phyloP scores from a whole-genome alignment of 2,888 invertebrate species.

The Amphipoea oculea region DNA sequence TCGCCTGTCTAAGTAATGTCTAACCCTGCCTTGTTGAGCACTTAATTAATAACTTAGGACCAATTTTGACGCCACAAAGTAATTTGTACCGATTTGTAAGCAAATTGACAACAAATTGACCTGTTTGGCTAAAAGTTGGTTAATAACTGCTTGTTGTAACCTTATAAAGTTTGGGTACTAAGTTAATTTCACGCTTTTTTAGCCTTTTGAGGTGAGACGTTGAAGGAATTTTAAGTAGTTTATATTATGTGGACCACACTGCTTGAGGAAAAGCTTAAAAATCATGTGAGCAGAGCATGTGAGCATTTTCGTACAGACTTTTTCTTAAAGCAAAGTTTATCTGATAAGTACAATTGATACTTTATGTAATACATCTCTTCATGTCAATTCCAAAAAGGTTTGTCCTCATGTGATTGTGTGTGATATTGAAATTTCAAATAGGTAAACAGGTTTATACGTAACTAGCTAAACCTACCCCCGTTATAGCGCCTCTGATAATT shows the following conservation, averaged over 20 bases:
- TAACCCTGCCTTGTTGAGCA: conserved; percentile 33
- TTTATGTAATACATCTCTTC: too few species aligned
- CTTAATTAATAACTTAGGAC: conserved; percentile 57
- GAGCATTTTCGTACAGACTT: neutral
- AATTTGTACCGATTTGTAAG: conserved; percentile 74
- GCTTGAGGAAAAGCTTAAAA: neutral
- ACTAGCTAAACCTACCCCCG: neutral
- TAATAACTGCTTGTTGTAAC: conserved; percentile 35
- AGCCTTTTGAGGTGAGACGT: neutral
- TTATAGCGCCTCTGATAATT: neutral
- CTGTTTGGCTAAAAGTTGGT: conserved; percentile 52
- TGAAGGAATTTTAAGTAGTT: neutral
- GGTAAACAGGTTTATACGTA: neutral
- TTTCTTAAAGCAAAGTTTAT: neutral
- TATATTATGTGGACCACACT: neutral
- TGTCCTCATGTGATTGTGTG: neutral
- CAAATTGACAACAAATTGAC: conserved; percentile 74
- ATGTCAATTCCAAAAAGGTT: neutral
- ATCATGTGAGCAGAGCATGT: too few species aligned
- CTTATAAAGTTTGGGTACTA: conserved; percentile 36
- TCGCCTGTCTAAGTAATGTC: conserved; percentile 20
- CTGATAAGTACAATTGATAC: too few species aligned
- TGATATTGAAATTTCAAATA: too few species aligned
- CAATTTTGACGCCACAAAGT: conserved; percentile 70
- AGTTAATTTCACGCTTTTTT: conserved; percentile 21